Conservation (phyloP, 1,140 invertebrate genomes). For the Drosophila subpulchrella region DNA sequence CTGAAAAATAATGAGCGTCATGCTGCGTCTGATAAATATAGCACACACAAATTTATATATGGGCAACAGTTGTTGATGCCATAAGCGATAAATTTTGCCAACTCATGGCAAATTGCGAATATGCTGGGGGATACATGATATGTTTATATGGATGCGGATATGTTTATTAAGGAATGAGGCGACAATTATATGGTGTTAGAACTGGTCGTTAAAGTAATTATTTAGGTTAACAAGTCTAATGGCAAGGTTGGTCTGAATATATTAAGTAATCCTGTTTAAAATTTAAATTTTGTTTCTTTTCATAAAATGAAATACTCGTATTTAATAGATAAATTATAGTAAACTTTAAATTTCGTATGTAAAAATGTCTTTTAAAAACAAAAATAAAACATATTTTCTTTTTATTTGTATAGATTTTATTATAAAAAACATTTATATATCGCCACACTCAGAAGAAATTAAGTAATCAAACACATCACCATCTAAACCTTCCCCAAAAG, state of each 20-base stretch:
- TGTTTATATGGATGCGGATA: conserved; percentile 6
- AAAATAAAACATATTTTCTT: too few relatives aligned
- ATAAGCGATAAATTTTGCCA: conserved; percentile 56
- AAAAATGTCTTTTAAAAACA: not conserved
- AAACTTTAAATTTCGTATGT: too few relatives aligned
- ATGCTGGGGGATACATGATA: conserved; percentile 15
- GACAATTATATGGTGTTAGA: conserved; percentile 15
- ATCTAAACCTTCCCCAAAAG: too few relatives aligned
- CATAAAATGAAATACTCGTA: too few relatives aligned
- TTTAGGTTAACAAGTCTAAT: not conserved
- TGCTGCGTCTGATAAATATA: conserved; percentile 57
- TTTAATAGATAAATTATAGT: too few relatives aligned
- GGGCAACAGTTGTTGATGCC: conserved; percentile 56
- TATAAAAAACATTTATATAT: too few relatives aligned
- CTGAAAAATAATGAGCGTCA: conserved; percentile 61
- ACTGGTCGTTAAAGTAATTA: not conserved
- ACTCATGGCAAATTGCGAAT: conserved; percentile 45
- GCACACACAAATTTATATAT: conserved; percentile 46
- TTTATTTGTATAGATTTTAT: too few relatives aligned
- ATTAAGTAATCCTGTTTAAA: too few relatives aligned
- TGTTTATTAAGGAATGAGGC: conserved; percentile 16
- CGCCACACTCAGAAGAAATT: not conserved
- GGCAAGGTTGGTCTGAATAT: not conserved
- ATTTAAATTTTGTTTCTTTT: too few relatives aligned
- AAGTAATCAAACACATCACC: too few relatives aligned